These are phyloP conservation scores for Nephotettix cincticeps DNA, from an alignment of 1,140 invertebrate species.

Conservation along the genomic window DNA sequence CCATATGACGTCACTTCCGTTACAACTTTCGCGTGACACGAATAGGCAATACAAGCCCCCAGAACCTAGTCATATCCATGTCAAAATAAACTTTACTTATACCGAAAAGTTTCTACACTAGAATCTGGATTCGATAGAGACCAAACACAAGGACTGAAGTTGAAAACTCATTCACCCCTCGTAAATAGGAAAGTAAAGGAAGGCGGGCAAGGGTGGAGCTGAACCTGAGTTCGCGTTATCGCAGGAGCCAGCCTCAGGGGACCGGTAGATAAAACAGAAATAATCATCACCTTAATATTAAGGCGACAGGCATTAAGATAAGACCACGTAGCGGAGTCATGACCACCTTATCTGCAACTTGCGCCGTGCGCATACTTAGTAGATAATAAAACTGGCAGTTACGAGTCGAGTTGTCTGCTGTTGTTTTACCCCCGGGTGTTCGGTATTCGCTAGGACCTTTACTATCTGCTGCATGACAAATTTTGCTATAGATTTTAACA, in stretches of 20 bases:
- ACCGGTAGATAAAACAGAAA: conserved; percentile 17
- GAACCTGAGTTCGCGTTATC: not conserved
- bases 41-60: too few relatives aligned
- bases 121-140: too few relatives aligned
- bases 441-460: too few relatives aligned
- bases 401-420: not conserved
- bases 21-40: too few relatives aligned
- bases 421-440: too few relatives aligned
- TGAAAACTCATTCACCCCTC: not conserved
- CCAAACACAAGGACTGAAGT: too few relatives aligned
- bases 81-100: too few relatives aligned
- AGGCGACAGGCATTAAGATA: conserved; percentile 19
- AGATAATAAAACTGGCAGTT: conserved; percentile 18
- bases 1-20: too few relatives aligned
- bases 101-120: too few relatives aligned
- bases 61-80: too few relatives aligned
- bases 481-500: too few relatives aligned
- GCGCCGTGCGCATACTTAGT: conserved; percentile 12
- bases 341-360: conserved; percentile 12
- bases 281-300: conserved; percentile 22
- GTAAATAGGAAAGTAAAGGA: not conserved
- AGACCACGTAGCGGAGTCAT: conserved; percentile 16
- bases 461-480: too few relatives aligned
- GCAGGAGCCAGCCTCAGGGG: not conserved
- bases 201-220: not conserved